Percentiles rank a stretch among this genome's conserved stretches.
Evolutionary conservation across 2,113 vertebrate species (phyloP).

Genomic region (Crotalus viridis): DNA sequence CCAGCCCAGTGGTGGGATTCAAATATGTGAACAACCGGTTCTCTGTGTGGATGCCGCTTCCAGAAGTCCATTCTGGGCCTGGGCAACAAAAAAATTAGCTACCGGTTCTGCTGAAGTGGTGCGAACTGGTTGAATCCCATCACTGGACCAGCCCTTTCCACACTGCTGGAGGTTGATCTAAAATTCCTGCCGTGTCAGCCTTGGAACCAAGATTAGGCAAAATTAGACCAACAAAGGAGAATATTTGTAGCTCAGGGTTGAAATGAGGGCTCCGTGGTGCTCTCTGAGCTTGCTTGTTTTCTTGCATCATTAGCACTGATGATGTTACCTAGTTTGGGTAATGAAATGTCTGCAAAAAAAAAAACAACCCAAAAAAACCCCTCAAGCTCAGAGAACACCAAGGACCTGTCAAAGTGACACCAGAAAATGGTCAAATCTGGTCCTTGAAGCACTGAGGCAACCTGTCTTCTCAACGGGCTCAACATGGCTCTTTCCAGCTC

Average conservation of each 20-base stretch:
- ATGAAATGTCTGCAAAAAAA: neutral
- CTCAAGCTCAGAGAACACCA: neutral
- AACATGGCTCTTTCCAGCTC: neutral
- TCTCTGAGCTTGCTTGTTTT: neutral
- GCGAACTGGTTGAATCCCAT: no score
- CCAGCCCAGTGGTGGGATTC: no score
- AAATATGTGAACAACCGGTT: no score
- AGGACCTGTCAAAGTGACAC: neutral
- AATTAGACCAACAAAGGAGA: neutral
- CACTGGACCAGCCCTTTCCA: neutral
- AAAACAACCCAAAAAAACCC: no score
- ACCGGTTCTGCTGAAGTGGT: no score
- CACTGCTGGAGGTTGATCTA: neutral
- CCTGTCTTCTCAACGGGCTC: neutral
- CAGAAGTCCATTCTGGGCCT: no score
- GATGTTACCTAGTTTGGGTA: neutral
- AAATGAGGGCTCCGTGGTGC: neutral
- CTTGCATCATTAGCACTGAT: neutral
- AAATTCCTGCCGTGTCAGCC: neutral
- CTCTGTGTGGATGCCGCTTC: no score
- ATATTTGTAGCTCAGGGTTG: neutral
- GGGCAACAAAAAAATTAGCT: no score
- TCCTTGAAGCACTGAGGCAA: neutral
- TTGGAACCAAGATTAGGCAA: neutral
- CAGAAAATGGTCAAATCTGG: neutral